Evolutionary conservation across 2,797 vertebrate genomes (phyloP), one percentile per base, ranked within the genome.

Genomic region (Margarornis squamiger): DNA sequence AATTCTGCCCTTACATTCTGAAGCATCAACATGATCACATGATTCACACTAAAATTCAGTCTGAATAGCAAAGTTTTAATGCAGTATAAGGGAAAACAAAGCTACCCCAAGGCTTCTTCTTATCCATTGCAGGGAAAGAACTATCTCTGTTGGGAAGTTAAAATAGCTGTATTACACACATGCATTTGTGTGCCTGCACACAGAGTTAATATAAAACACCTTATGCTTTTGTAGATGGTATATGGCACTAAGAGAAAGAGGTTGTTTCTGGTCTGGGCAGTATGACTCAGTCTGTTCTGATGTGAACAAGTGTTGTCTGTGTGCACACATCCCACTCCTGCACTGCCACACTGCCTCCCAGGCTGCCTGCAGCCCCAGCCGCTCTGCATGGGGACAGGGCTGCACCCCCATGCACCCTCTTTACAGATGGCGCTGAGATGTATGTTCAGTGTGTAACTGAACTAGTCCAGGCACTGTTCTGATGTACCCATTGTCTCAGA

Each of bases 301-400:
- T 48, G 43, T 43, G 24, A 46, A 46, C 0, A 9, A 12, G 3
- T 9, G 13, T 52, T 45, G 24, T 19, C 52, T 34, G 27, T 1
- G 1, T 9, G 4, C 23, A 30, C 1, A 1, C 9, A 22, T 14
- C 23, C 43, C 46, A 27, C 13, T 26, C 12, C 13, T 30, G 27
- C n/a, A 5, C 1, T 0, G 22, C 18, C 22, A 10, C 16, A 7
- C 26, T 32, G 29, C n/a, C 29, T n/a, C 9, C 36, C 34, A 12
- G 59, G 32, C 58, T 75, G 43, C 54, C 52, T 19, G 39, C 4
- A 3, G 30, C 17, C 57, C 10, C 48, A 14, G 10, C 10, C 34
- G 14, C 36, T 11, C 32, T 10, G 51, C 20, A 3, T 2, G 8
- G 21, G n/a, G 10, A 12, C 70, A 54, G 55, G 55, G 48, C 51